Conservation (phyloP, 1,140 invertebrate species). For the Pemphigus obesinymphae region DNA sequence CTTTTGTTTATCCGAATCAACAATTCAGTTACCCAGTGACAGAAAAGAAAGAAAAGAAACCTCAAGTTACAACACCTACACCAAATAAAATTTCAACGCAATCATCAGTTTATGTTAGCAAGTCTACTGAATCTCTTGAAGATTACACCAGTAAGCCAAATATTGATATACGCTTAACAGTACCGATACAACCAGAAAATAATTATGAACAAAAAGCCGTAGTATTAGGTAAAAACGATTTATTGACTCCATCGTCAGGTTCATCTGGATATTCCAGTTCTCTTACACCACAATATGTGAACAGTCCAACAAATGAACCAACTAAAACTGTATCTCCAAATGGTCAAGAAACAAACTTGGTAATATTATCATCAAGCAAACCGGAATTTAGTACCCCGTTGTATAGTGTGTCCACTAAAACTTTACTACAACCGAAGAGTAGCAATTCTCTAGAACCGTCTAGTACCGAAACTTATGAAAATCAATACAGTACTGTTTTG, state of each 20-base stretch:
- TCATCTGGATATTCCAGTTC: constrained; percentile 4
- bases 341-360: neutral
- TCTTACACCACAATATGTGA: neutral
- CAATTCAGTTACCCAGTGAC: neutral
- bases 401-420: neutral
- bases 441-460: neutral
- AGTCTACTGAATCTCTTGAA: neutral
- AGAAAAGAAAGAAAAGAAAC: neutral
- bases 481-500: neutral
- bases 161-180: constrained; percentile 18
- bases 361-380: constrained; percentile 1
- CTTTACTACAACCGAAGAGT: neutral
- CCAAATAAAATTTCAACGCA: neutral
- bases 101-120: neutral
- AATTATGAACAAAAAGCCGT: neutral
- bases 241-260: neutral
- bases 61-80: neutral
- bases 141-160: neutral
- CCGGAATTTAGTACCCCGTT: neutral
- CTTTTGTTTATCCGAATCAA: neutral
- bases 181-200: neutral
- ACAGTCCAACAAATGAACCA: neutral
- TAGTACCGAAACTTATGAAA: neutral
- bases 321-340: neutral
- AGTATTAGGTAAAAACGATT: neutral